Evolutionary conservation across 1,140 invertebrate species (phyloP).

Genomic region (Euglossa dilemma): DNA sequence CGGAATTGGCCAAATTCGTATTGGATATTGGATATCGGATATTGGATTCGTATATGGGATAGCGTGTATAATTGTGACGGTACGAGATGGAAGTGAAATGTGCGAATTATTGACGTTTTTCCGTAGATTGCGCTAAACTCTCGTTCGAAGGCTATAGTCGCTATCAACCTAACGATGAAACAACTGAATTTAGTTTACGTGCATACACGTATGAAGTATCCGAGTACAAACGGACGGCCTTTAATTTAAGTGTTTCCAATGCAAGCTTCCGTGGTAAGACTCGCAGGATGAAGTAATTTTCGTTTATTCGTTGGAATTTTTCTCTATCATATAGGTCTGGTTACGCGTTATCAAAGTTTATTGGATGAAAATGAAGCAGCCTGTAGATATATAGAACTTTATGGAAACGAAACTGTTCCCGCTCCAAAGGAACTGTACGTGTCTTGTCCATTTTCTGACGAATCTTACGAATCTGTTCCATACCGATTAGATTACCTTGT

Average conservation of each 20-base stretch:
- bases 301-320: not conserved
- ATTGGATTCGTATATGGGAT: no score
- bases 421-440: conserved; percentile 65
- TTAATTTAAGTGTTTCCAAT: conserved; percentile 75
- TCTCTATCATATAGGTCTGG: conserved; percentile 63
- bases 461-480: conserved; percentile 67
- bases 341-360: conserved; percentile 73
- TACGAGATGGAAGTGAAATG: not conserved
- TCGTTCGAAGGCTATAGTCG: conserved; percentile 69
- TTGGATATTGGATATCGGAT: no score
- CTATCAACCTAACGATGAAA: conserved; percentile 42
- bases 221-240: conserved; percentile 68
- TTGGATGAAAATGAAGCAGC: conserved; percentile 58
- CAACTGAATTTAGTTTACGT: conserved; percentile 65
- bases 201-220: conserved; percentile 66
- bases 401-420: conserved; percentile 49
- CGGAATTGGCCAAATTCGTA: not conserved
- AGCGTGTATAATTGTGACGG: not conserved
- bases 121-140: conserved; percentile 69
- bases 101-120: not conserved
- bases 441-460: conserved; percentile 74
- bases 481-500: conserved; percentile 74
- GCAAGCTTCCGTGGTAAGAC: conserved; percentile 73
- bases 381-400: conserved; percentile 69
- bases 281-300: not conserved